Conservation (phyloP, 2,797 vertebrate genomes). For the Poeciliopsis turneri region DNA sequence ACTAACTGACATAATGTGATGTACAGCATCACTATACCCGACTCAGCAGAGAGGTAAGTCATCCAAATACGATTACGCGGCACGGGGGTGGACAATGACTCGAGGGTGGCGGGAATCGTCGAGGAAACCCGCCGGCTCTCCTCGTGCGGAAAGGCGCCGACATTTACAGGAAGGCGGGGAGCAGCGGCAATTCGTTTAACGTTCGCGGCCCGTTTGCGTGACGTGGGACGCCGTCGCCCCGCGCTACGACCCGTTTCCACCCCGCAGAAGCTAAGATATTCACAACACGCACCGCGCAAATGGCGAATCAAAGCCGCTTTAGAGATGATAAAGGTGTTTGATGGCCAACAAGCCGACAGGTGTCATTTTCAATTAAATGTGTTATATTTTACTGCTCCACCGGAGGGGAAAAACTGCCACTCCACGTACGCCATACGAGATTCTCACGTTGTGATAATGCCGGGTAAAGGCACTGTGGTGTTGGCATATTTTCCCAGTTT, state of each 20-base stretch:
- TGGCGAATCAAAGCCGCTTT: constrained; percentile 33
- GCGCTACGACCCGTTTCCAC: constrained; percentile 9
- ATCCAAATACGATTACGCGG: constrained; percentile 72
- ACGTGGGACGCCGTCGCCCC: constrained; percentile 21
- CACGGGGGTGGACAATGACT: constrained; percentile 54
- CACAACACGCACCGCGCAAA: constrained; percentile 8
- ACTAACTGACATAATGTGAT: constrained; percentile 88
- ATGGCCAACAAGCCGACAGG: constrained; percentile 19
- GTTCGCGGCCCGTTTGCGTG: constrained; percentile 22
- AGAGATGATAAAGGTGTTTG: constrained; percentile 24
- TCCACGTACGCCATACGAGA: not conserved
- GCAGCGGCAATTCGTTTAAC: constrained; percentile 10
- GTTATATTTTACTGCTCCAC: not conserved
- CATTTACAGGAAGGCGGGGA: constrained; percentile 55
- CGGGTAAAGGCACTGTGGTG: not conserved
- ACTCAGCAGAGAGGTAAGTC: constrained; percentile 78
- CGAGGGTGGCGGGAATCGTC: constrained; percentile 57
- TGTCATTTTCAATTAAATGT: constrained; percentile 4
- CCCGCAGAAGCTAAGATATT: constrained; percentile 21
- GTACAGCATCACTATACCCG: constrained; percentile 76
- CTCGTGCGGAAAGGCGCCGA: constrained; percentile 53
- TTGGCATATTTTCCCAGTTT: not conserved
- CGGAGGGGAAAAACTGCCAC: not conserved
- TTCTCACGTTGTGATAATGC: not conserved
- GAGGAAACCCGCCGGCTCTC: constrained; percentile 28